Evolutionary conservation across 1,140 invertebrate species (phyloP).

Genomic region (Melanaphis sacchari): DNA sequence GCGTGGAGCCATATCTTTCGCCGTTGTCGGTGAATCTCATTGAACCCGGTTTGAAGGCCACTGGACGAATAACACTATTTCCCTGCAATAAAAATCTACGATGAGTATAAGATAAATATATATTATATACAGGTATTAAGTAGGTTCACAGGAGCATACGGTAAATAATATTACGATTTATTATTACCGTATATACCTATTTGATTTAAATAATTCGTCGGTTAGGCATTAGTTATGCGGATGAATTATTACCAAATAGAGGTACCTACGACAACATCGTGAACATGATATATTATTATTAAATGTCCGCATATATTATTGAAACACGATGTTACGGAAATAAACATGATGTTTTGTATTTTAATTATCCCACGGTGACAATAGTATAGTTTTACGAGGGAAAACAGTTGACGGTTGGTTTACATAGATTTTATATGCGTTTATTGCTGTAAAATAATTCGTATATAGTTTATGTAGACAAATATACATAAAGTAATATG

Average conservation of each 20-base stretch:
- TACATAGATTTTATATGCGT: no score
- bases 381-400: background rate
- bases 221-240: background rate
- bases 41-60: conserved; percentile 75
- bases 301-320: background rate
- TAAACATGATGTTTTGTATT: background rate
- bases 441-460: background rate
- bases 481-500: background rate
- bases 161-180: background rate
- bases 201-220: background rate
- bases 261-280: background rate
- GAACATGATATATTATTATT: background rate
- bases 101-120: background rate
- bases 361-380: background rate
- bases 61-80: conserved; percentile 76
- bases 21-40: conserved; percentile 65
- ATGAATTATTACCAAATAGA: background rate
- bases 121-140: background rate
- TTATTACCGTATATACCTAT: background rate
- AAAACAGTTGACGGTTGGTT: background rate
- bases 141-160: background rate
- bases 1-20: conserved; percentile 73
- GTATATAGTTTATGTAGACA: background rate
- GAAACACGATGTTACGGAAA: background rate
- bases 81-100: conserved; percentile 66